Evolutionary conservation across 2,888 invertebrate genomes (phyloP), one percentile per base, ranked within the genome.

Genomic region (Eueremaeus valkanovi): DNA sequence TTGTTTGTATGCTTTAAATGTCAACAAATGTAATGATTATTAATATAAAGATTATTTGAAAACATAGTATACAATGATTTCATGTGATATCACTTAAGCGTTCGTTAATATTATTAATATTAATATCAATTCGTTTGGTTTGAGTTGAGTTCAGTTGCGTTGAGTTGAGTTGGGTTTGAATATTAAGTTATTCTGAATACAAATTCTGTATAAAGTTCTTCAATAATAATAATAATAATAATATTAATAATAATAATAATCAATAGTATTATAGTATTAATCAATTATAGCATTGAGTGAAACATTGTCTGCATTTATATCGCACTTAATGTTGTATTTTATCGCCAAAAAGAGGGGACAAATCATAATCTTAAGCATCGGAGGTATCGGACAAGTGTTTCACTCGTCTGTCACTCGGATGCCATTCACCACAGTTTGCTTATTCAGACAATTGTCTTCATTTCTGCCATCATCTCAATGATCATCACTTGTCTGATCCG

Each of bases 21-120:
- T 55, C 27, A 27, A 55, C 27, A 24, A 55, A 27, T 27, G 55
- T 55, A 24, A 55, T 55, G 27, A 9, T 55, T 55, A 49, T 49
- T 49, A 49, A 49, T 6, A 24, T 55, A 8, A 36, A 36, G 36
- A 36, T 36, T 36, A 8, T 21, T 55, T 3, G 2, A 55, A 55
- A 55, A 27, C 27, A 55, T 55, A 55, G 24, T 24, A 63, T 6
- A 63, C 63, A 33, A 63, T 63, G 63, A 63, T 31, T 63, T 63
- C n/a, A 29, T 63, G 31, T 63, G 63, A 63, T 63, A 63, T 63
- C 63, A 63, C 63, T 33, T 63, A 63, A 63, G n/a, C n/a, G n/a
- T 42, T 13, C n/a, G n/a, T n/a, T n/a, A n/a, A n/a, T n/a, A n/a
- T n/a, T 42, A 42, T 42, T 42, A 42, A 42, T 42, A 42, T 42